Evolutionary conservation across 2,797 vertebrate species (phyloP), one percentile per base, ranked within the genome.

Genomic region (Peromyscus nudipes): DNA sequence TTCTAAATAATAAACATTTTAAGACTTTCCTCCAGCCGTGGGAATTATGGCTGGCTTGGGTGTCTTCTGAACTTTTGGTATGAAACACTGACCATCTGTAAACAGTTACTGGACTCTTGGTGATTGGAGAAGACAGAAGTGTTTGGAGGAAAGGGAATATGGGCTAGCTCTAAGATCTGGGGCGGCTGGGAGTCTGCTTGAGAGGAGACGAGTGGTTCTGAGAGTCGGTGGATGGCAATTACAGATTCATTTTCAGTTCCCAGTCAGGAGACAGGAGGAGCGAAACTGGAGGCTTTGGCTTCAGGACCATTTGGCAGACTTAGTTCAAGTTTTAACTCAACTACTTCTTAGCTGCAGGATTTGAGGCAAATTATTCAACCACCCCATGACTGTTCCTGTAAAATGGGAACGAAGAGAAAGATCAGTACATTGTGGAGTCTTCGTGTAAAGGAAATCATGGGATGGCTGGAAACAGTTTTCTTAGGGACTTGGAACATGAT

Each of bases 1-100:
- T 80, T 95, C 89, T 95, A 96, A 97, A 96, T 94, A 96, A 97
- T 97, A 97, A 98, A 98, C 96, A 97, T 96, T 97, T 95, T 65
- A 95, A 97, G 97, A 94, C 91, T 94, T 96, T 95, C 76, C 95
- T 92, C 43, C 52, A 90, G 96, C 86, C 95, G 88, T 98, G 97
- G 98, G 97, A 98, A 97, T 97, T 92, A 84, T 55, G 96, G 96
- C 95, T 93, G 94, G 83, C 96, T 97, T 96, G 94, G 94, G 96
- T 97, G 96, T 97, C 97, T 97, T 97, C 97, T 98, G 98, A 97
- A 97, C 97, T 97, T 96, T 96, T 69, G 89, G 92, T 97, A 95
- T 92, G 97, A 95, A 97, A 96, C 83, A 81, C 80, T 97, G 10
- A n/a, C 97, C 97, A 97, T 98, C 97, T 98, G 98, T 97, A 97